Evolutionary conservation across 1,140 invertebrate genomes (phyloP), one percentile per base, ranked within the genome.

Genomic region (Phocides pigmalion): DNA sequence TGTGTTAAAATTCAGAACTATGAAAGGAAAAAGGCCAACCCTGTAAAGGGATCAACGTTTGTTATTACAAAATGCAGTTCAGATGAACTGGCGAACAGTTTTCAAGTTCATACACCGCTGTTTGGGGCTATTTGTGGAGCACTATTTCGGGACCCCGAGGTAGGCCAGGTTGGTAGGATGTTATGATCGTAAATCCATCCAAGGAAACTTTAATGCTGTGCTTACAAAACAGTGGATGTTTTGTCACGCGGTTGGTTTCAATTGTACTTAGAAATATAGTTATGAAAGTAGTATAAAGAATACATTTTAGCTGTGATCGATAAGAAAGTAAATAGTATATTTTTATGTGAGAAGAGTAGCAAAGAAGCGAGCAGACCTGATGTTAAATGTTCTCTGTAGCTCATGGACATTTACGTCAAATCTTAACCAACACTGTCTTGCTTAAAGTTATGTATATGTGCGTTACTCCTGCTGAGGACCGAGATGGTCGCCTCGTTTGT

Each of bases 101-200:
- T 62, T 59, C 66, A 64, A 68, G 66, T 68, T 68, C 66, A 68
- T 68, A 64, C 49, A 22, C 41, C n/a, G 58, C n/a, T n/a, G n/a
- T n/a, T n/a, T n/a, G n/a, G n/a, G 32, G 62, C 20, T 72, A 69
- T 73, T 69, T 69, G 41, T 20, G 61, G 64, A 62, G 56, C 32
- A 22, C 59, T 74, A 74, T 74, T 71, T 68, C n/a, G 28, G 62
- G 42, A 51, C 41, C 28, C 54, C 59, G 37, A 53, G 62, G 65
- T 70, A 75, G 42, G 37, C 49, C 58, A 22, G 42, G 51, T 53
- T 58, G 41, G 66, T 58, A 76, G 73, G 73, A 76, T 73, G 73
- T 76, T 76, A 66, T 71, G 54, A 4, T 66, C 62, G 66, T 79
- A 73, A 74, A 71, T 68, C 53, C 59, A 16, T 28, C 14, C 44